These are phyloP conservation scores for Adela reaumurella DNA, from an alignment of 2,888 invertebrate genomes.

Conservation along the genomic window DNA sequence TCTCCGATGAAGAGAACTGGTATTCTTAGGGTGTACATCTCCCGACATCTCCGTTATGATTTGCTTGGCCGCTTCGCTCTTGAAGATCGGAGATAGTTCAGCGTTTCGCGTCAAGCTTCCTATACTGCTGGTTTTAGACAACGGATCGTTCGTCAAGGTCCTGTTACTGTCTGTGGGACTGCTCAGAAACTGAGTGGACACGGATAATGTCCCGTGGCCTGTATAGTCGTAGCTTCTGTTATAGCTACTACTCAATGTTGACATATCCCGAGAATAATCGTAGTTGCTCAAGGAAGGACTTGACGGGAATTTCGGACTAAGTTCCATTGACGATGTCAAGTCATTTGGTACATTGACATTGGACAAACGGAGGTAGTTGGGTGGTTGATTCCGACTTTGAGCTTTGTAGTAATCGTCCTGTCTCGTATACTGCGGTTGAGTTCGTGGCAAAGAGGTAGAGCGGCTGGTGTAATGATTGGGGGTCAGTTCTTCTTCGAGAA, in stretches of 20 bases:
- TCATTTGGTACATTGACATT: conserved; percentile 18
- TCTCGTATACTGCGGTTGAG: conserved; percentile 33
- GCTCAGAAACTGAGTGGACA: conserved; percentile 43
- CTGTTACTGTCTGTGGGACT: conserved; percentile 45
- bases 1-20: conserved; percentile 59
- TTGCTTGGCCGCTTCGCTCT: conserved; percentile 82
- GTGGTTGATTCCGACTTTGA: conserved; percentile 16
- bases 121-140: conserved; percentile 47
- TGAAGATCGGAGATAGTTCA: conserved; percentile 75
- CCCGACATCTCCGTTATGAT: conserved; percentile 79
- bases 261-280: conserved; percentile 41
- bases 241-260: conserved; percentile 41
- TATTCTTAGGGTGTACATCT: conserved; percentile 51
- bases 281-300: conserved; percentile 47
- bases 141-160: conserved; percentile 43
- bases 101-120: conserved; percentile 42
- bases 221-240: conserved; percentile 37
- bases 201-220: conserved; percentile 32
- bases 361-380: conserved; percentile 22
- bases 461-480: conserved; percentile 32
- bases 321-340: conserved; percentile 29
- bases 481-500: conserved; percentile 44
- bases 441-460: conserved; percentile 54
- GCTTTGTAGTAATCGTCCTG: conserved; percentile 30
- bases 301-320: conserved; percentile 45